Evolutionary conservation across 2,797 vertebrate species (phyloP).

Genomic region (Gymnopithys bicolor): DNA sequence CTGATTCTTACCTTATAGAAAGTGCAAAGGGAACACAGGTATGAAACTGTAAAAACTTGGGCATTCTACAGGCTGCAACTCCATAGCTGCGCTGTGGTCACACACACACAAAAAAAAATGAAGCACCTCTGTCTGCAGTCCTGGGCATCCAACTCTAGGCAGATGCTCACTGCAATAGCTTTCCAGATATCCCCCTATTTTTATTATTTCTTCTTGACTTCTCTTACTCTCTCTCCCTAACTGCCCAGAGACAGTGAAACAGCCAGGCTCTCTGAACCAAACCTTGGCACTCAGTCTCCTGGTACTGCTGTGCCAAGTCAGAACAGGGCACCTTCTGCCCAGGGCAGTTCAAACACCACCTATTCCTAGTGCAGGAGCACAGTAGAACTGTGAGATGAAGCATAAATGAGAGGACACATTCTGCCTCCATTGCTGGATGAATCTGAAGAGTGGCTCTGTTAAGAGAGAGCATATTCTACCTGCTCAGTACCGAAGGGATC

Average conservation of each 20-base stretch:
- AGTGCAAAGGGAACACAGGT: not conserved
- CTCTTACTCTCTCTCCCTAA: not conserved
- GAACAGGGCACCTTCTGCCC: not conserved
- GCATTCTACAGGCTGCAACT: not conserved
- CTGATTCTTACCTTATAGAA: not conserved
- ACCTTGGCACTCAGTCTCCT: fast-evolving
- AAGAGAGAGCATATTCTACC: not conserved
- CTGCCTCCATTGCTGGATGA: not conserved
- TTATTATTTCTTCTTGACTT: not conserved
- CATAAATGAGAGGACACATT: not conserved
- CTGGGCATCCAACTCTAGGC: not conserved
- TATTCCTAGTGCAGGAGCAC: not conserved
- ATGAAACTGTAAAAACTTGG: not conserved
- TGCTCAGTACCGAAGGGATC: not conserved
- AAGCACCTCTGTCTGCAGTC: not conserved
- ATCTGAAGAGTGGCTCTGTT: not conserved
- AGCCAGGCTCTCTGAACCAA: not conserved
- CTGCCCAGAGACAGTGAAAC: not conserved
- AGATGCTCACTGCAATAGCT: not conserved
- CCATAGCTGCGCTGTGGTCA: not conserved
- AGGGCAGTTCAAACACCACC: not conserved
- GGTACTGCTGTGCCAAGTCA: not conserved
- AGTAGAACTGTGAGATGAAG: not conserved
- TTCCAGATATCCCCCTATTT: not conserved
- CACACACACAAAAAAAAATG: not conserved